phyloP scores from a whole-genome alignment of 1,140 invertebrate species.

The Eriocheir sinensis region DNA sequence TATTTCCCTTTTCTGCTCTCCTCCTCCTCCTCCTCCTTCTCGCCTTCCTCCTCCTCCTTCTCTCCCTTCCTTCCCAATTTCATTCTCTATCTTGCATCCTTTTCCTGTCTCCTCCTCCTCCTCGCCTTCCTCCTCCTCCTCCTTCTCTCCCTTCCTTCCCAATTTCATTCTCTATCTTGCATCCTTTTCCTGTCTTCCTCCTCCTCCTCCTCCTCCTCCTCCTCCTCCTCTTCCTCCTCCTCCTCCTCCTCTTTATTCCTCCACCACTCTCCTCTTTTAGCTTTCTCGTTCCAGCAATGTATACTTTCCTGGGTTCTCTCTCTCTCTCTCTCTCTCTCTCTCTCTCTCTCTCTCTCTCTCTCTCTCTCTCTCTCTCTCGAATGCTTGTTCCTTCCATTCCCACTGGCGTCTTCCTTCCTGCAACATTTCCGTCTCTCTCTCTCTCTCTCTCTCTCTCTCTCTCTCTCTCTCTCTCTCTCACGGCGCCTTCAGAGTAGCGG shows the following conservation, averaged over 20 bases:
- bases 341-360: conserved; percentile 29
- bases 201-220: neutral
- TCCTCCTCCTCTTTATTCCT: too few species aligned
- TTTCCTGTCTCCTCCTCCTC: too few species aligned
- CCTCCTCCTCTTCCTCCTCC: neutral
- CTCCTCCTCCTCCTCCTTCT: neutral
- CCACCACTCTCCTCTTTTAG: neutral
- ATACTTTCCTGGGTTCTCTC: too few species aligned
- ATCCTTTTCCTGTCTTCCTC: neutral
- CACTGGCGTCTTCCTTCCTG: neutral
- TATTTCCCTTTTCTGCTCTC: too few species aligned
- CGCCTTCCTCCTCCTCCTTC: neutral
- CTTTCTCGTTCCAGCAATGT: neutral
- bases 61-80: neutral
- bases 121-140: neutral
- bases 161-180: too few species aligned
- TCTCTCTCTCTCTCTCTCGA: neutral
- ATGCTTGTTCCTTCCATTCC: neutral
- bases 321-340: neutral
- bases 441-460: neutral
- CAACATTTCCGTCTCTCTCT: neutral
- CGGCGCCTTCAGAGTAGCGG: neutral
- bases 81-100: neutral
- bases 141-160: neutral
- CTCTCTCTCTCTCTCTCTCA: neutral